Evolutionary conservation across 2,797 vertebrate genomes (phyloP), one percentile per base, ranked within the genome.

Genomic region (Anisognathus igniventris): DNA sequence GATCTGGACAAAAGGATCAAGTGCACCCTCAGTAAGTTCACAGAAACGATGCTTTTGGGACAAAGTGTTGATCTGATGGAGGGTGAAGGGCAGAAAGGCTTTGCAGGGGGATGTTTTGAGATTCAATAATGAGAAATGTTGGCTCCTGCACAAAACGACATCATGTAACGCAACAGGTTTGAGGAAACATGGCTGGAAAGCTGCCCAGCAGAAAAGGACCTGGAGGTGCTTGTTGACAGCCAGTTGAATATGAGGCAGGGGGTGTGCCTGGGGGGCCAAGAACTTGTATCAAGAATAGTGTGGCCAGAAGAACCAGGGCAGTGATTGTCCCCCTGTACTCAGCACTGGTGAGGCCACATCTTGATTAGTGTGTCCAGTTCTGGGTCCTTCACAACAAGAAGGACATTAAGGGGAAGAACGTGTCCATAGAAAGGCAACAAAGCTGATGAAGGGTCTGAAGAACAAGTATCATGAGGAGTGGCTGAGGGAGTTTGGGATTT

Each of bases 161-260:
- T 31, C 27, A n/a, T 20, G 20, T 7, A 50, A 23, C 31, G 31
- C 3, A 37, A 11, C 9, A 11, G 8, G 16, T 20, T 44, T 30
- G 16, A 3, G 4, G 20, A 79, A 65, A 23, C 7, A 3, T 58
- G 19, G 2, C 24, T 51, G 50, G 18, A 65, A 65, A 45, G 9
- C 5, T 42, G 20, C 9, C 6, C 28, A 45, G 23, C 16, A 39
- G 28, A 12, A 72, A 72, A 79, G 5, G 14, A 51, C 16, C 17
- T 15, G 5, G 12, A 3, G 3, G 1, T 58, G 8, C 14, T 39
- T 39, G 5, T 45, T 0, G 0, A 18, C 58, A 65, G 11, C 6
- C 12, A 24, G 6, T 5, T 58, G 28, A n/a, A 28, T 9, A 28
- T 30, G 20, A 65, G 14, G 9, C 44, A 65, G 28, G 44, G 16